A percentile compares a stretch with the other conserved stretches of the same genome.
These are phyloP conservation scores for Akabosia matsudoensis DNA, from an alignment of 1,140 invertebrate genomes.

Conservation along the genomic window DNA sequence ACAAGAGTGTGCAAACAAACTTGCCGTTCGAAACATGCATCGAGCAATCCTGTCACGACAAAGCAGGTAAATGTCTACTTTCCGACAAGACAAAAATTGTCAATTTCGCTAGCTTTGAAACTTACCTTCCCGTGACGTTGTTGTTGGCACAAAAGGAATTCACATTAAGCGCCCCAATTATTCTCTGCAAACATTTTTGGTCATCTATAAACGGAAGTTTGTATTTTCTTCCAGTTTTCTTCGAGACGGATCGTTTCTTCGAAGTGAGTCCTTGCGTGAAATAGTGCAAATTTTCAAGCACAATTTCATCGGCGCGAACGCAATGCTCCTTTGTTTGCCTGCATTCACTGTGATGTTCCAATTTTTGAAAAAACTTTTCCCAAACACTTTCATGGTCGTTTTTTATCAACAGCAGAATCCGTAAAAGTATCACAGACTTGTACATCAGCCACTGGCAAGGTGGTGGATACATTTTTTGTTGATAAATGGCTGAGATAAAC, in stretches of 20 bases:
- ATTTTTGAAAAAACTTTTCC: neutral
- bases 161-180: constrained; percentile 10
- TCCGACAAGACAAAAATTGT: too few relatives aligned
- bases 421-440: constrained; percentile 8
- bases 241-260: neutral
- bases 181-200: neutral
- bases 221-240: constrained; percentile 10
- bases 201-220: neutral
- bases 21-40: constrained; percentile 12
- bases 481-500: neutral
- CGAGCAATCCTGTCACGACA: constrained; percentile 13
- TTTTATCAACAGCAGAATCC: constrained; percentile 5
- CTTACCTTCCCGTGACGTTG: neutral
- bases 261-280: neutral
- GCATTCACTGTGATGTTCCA: constrained; percentile 4
- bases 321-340: neutral
- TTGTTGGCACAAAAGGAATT: constrained; percentile 8
- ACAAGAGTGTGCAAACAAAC: constrained; percentile 18
- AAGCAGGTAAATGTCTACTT: neutral
- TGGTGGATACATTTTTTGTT: neutral
- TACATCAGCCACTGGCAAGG: neutral
- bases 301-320: constrained; percentile 2
- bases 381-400: neutral
- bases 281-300: neutral
- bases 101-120: too few relatives aligned